Evolutionary conservation across 2,888 invertebrate genomes (phyloP), one percentile per base, ranked within the genome.

Genomic region (Noctua comes): DNA sequence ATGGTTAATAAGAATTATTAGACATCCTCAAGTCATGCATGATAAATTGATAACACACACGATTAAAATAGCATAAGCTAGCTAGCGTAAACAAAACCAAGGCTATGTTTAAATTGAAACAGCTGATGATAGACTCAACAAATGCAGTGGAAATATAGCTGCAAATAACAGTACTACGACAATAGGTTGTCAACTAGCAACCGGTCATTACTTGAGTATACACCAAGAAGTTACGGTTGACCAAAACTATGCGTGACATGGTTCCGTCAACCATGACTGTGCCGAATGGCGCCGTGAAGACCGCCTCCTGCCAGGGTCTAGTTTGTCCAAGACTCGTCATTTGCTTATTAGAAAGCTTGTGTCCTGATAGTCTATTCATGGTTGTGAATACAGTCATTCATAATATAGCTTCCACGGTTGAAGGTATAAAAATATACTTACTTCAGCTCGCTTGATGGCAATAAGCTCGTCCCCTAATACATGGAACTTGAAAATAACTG

Each of bases 211-310:
- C 69, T 68, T 72, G 79, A 79, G 54, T 78, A 84, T 78, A 86
- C 68, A 82, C 73, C 24, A 21, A 76, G 80, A 13, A 76, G 85
- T 86, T 77, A 88, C 79, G 88, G 83, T 87, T 72, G 80, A 88
- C 77, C 76, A 79, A 82, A 82, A 84, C 24, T 68, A 77, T 57
- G 76, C 31, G 64, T 85, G 87, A 83, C 87, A 87, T 88, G 57
- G 66, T 73, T 86, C 76, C 27, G 76, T 80, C 83, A 77, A 72
- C 79, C 85, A 21, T 87, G 88, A 79, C 88, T n/a, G 31, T 40
- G 31, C 46, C 66, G 65, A 79, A 86, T 72, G 84, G 73, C 86
- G 83, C 83, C 86, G n/a, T 27, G 48, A 62, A 59, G 54, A 43
- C 70, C 84, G 84, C 84, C 86, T 31, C 10, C 66, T 68, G 73